phyloP scores from a whole-genome alignment of 1,140 invertebrate genomes.

The Drosophila persimilis region DNA sequence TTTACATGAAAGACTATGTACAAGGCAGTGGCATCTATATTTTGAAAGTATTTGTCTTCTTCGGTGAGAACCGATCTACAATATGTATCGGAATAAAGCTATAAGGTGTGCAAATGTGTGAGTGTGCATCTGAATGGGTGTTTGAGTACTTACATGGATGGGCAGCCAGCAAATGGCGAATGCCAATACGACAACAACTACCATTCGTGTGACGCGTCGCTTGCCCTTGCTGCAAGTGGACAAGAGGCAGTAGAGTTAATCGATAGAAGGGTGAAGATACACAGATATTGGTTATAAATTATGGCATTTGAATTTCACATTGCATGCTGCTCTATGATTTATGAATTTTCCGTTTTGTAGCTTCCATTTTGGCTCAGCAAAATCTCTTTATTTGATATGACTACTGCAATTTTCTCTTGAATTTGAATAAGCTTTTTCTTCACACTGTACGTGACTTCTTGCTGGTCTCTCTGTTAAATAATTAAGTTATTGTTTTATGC shows the following conservation, averaged over 20 bases:
- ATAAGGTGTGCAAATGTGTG: neutral
- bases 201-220: conserved; percentile 95
- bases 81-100: neutral
- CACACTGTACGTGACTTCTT: too few species aligned
- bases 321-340: conserved; percentile 42
- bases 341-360: conserved; percentile 32
- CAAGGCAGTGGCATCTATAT: too few species aligned
- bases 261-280: neutral
- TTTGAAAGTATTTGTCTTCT: too few species aligned
- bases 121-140: too few species aligned
- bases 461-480: too few species aligned
- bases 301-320: conserved; percentile 24
- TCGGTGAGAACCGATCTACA: neutral
- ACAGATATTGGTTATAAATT: conserved; percentile 33
- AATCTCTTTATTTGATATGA: too few species aligned
- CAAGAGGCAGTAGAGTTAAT: too few species aligned
- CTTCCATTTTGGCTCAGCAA: too few species aligned
- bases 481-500: too few species aligned
- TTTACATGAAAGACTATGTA: too few species aligned
- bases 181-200: conserved; percentile 96
- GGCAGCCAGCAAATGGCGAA: conserved; percentile 98
- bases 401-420: neutral
- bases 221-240: conserved; percentile 88
- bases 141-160: conserved; percentile 89
- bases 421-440: neutral